Evolutionary conservation across 2,113 vertebrate species (phyloP), one percentile per base, ranked within the genome.

Genomic region (Phyllopteryx taeniolatus): DNA sequence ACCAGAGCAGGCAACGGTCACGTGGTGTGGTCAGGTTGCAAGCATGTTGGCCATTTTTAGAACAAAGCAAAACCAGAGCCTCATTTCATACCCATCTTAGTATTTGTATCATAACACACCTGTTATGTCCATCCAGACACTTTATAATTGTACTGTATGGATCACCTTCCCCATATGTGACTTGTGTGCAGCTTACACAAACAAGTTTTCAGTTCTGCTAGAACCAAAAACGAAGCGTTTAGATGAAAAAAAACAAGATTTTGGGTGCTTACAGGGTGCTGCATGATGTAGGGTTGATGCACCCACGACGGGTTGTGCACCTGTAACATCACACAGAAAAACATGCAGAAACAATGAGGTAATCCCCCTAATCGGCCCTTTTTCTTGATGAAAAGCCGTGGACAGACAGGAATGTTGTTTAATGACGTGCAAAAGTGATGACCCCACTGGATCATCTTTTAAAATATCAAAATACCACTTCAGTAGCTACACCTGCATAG

Each of bases 301-400:
- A 98, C 91, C 97, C 97, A 98, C 77, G 97, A 99, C 72, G 97
- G 94, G 91, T 95, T 98, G 91, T 97, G 97, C 90, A 99, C 94
- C 96, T 99, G 84, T 54, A 88, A 90, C 73, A 81, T 82, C 59
- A 81, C 72, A 87, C 69, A 85, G 67, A 83, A n/a, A 13, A 42
- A 65, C 65, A 59, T 54, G 68, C 83, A 71, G 86, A 87, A 60
- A 83, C 75, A 60, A 51, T 49, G 65, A 20, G 11, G 31, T 17
- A n/a, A 51, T 31, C 20, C 67, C 71, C 74, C 61, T 19, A 53
- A 64, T 66, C 72, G 75, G 76, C 71, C 69, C 77, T 31, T 76
- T 70, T 71, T 73, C 33, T 70, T 77, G 65, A 64, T 19, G 15
- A 61, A 15, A 17, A 19, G 59, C 59, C 14, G 31, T 60, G 12